Evolutionary conservation across 2,797 vertebrate genomes (phyloP), one percentile per base, ranked within the genome.

Genomic region (Ctenosaura bakeri): DNA sequence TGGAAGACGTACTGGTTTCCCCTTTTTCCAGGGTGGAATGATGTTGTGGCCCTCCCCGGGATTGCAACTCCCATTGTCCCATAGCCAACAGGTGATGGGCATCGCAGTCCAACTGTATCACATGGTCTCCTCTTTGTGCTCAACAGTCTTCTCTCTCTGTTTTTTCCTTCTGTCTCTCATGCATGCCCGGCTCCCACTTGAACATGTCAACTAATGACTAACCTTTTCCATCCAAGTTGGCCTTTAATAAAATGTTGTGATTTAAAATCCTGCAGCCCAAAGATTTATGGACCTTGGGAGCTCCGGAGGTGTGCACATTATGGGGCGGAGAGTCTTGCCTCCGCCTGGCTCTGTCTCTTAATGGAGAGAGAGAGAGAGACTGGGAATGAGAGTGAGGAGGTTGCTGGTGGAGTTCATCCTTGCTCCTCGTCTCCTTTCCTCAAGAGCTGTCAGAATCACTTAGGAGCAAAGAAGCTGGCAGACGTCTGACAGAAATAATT

Each of bases 401-500:
- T 20, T 38, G 22, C 18, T 29, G 14, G 26, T 32, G 16, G 20
- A 54, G 35, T 62, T 42, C 82, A 13, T 73, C 32, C 42, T 6
- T 50, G 42, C 54, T 16, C 38, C 13, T 64, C 56, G 2, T 32
- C 35, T 6, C 35, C 35, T 26, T 29, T 71, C 62, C 88, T 78
- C n/a, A 9, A 54, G 56, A 80, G 62, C 83, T 86, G 89, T 86
- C 83, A 73, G 50, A 20, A 59, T 10, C 20, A 3, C 66, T 76
- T 64, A 38, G 12, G 66, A 4, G 38, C 8, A 29, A 26, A 42
- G 1, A 3, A 16, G 35, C 0, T 20, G 85, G 85, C 85, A 83
- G 89, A 20, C 77, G 50, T 52, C 35, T 86, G 83, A n/a, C 83
- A 80, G 83, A 13, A 80, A 20, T 86, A 86, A 90, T 86, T 86